A percentile compares a stretch with the other conserved stretches of the same genome.
Evolutionary conservation across 2,113 vertebrate genomes (phyloP).

Genomic region (Heptranchias perlo): DNA sequence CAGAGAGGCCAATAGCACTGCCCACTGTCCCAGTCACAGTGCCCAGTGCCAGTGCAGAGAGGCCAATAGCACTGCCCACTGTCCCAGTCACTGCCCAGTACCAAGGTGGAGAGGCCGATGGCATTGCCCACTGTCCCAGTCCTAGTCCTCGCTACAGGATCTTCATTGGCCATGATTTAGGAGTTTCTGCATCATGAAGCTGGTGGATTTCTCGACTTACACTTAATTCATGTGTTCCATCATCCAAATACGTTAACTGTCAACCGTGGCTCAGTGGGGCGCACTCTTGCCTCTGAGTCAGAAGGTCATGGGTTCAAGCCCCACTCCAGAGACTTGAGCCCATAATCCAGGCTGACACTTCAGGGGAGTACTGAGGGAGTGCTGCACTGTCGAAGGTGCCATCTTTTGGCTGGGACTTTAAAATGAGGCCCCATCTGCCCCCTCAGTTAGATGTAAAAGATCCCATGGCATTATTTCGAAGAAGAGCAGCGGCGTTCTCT

Average conservation of each 20-base stretch:
- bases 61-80: no score
- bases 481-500: neutral
- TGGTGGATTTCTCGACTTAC: neutral
- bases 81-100: no score
- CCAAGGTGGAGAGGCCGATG: no score
- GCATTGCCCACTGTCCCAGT: no score
- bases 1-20: no score
- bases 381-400: neutral
- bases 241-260: neutral
- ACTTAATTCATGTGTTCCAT: neutral
- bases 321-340: neutral
- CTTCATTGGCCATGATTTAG: no score
- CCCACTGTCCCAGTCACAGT: no score
- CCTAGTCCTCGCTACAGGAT: no score
- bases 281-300: no score
- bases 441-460: neutral
- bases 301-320: neutral
- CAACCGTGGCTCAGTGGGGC: no score
- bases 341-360: neutral
- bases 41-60: no score
- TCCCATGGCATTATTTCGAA: neutral
- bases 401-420: neutral
- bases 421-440: neutral
- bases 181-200: neutral
- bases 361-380: neutral